A percentile compares a stretch with the other conserved stretches of the same genome.
phyloP scores from a whole-genome alignment of 2,888 invertebrate genomes.

The Pristionchus japonicus region DNA sequence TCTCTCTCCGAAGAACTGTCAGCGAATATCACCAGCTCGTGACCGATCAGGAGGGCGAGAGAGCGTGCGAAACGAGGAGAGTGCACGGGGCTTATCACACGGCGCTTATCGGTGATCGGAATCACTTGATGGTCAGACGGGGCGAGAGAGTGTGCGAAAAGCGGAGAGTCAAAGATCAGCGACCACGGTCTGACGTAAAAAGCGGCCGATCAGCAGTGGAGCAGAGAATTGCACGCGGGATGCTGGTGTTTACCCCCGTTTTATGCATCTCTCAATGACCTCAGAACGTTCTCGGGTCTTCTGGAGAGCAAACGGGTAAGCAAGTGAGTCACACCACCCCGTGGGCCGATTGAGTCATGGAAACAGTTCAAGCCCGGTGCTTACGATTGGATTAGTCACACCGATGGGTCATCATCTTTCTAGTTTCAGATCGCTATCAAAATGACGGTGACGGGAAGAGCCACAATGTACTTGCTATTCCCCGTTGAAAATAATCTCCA shows the following conservation, averaged over 20 bases:
- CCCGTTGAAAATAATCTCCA: too few species aligned
- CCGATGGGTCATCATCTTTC: not conserved
- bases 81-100: not conserved
- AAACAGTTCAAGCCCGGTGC: not conserved
- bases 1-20: not conserved
- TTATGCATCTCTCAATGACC: not conserved
- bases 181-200: not conserved
- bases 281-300: not conserved
- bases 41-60: not conserved
- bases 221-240: not conserved
- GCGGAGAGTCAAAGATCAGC: not conserved
- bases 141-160: not conserved
- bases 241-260: not conserved
- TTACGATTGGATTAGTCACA: not conserved
- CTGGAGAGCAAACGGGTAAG: not conserved
- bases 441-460: too few species aligned
- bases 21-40: not conserved
- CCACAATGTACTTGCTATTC: too few species aligned
- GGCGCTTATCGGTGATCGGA: not conserved
- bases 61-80: not conserved
- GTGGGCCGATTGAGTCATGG: not conserved
- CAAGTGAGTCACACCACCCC: not conserved
- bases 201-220: not conserved
- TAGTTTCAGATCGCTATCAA: not conserved
- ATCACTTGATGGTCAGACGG: not conserved